These are phyloP conservation scores for Beroe forskalii DNA, from an alignment of 37 sponge, comb jelly and placozoan species.

Conservation along the genomic window DNA sequence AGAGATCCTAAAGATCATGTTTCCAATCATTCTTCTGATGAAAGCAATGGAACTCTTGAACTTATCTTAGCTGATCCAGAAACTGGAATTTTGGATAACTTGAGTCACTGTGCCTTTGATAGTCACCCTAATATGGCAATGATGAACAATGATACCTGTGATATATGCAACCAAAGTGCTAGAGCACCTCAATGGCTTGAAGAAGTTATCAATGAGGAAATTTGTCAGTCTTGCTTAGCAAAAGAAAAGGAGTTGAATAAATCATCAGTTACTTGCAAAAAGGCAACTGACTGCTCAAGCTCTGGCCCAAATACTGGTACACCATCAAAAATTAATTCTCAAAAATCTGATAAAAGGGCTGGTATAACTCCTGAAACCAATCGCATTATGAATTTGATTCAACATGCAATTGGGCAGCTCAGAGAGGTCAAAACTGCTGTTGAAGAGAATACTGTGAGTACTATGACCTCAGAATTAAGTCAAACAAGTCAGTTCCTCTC, in stretches of 20 bases:
- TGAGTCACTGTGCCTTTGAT: neutral
- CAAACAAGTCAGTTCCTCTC: constrained; percentile 26
- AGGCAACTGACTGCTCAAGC: no score
- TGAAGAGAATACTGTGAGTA: constrained; percentile 46
- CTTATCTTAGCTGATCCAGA: constrained; percentile 18
- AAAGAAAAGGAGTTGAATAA: neutral
- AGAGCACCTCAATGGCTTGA: constrained; percentile 22
- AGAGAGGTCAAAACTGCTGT: constrained; percentile 38
- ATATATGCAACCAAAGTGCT: no score
- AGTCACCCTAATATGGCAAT: neutral
- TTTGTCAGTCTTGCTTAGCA: neutral
- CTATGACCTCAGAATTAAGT: constrained; percentile 13
- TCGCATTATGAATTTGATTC: neutral
- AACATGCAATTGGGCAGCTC: constrained; percentile 49
- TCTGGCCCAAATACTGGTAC: neutral
- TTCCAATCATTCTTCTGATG: no score
- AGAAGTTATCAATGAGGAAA: constrained; percentile 27
- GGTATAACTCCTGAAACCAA: constrained; percentile 8
- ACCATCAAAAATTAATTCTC: no score
- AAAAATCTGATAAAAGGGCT: no score
- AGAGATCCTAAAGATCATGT: no score
- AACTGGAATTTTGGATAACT: neutral
- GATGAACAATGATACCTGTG: no score
- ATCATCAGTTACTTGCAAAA: neutral
- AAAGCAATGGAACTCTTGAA: constrained; percentile 7